Conservation (phyloP, 2,888 invertebrate genomes). For the Cataglyphis cursor region DNA sequence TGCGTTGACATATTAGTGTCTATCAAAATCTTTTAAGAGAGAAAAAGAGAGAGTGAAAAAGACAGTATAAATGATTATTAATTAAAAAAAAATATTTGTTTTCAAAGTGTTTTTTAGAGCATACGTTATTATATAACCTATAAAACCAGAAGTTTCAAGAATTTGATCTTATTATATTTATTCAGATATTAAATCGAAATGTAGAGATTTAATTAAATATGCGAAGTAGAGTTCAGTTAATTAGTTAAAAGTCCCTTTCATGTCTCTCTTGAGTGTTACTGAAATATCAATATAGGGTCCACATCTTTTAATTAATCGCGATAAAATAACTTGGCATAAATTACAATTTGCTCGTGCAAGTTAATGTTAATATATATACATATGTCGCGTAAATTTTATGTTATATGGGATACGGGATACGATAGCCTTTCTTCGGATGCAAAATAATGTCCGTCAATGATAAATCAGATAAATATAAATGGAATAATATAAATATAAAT, state of each 20-base stretch:
- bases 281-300: conserved; percentile 19
- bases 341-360: conserved; percentile 31
- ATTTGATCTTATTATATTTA: conserved; percentile 47
- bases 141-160: neutral
- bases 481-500: neutral
- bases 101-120: neutral
- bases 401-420: neutral
- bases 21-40: neutral
- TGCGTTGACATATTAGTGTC: neutral
- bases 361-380: conserved; percentile 8
- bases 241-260: conserved; percentile 59
- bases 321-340: conserved; percentile 40
- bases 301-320: conserved; percentile 48
- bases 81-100: conserved; percentile 6
- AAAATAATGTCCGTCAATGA: conserved; percentile 4
- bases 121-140: neutral
- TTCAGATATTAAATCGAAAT: conserved; percentile 38
- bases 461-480: conserved; percentile 20
- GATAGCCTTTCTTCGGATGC: conserved; percentile 14
- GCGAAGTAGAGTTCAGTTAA: conserved; percentile 49
- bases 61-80: too few species aligned
- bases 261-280: conserved; percentile 40
- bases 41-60: neutral
- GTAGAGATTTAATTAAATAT: conserved; percentile 57
- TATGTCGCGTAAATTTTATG: conserved; percentile 22